Base-by-base conservation (phyloP, 2,888 invertebrate genomes). In the Eubasilissa splendida region DNA sequence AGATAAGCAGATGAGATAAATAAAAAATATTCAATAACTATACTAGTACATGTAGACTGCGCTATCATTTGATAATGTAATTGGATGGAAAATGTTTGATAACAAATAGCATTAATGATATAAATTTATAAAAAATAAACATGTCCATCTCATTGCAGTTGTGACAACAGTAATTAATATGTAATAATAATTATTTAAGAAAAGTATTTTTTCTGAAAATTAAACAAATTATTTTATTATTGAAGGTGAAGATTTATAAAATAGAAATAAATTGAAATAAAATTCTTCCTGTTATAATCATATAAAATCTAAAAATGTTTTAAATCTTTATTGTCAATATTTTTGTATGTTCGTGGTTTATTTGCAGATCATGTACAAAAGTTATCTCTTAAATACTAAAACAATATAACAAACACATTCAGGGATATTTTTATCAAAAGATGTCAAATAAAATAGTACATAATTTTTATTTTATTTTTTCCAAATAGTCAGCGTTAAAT, bases 281-380 rank as follows among this genome's bases (percentile, higher is more conserved):
- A 42, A 42, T 66, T 31, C 3, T 66, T 50, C n/a, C 50, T 68
- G 50, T 50, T 52, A 14, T 66, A 52, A 22, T 53, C 52, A 52
- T 71, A 54, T 54, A 71, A 53, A 22, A 71, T 71, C 54, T 71
- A 71, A 4, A 42, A 42, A 52, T 52, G 50, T 68, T 53, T 68
- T 7, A 22, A 52, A 14, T 68, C 33, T 71, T 71, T 71, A 71
- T 71, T 71, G 71, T 71, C 71, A 71, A 12, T 71, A 31, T 71
- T 70, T 22, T 71, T 71, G 56, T 33, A 71, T 56, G 31, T 54
- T n/a, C 31, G 56, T 71, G 7, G 42, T 42, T 4, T 7, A 42
- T 42, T 42, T 42, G 42, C 42, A 42, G 4, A 42, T 42, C 7
- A 42, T 42, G 4, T 42, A 42, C 42, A 42, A 42, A 42, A 2